Conservation (phyloP, 2,888 invertebrate genomes). For the Tetanocera ferruginea region DNA sequence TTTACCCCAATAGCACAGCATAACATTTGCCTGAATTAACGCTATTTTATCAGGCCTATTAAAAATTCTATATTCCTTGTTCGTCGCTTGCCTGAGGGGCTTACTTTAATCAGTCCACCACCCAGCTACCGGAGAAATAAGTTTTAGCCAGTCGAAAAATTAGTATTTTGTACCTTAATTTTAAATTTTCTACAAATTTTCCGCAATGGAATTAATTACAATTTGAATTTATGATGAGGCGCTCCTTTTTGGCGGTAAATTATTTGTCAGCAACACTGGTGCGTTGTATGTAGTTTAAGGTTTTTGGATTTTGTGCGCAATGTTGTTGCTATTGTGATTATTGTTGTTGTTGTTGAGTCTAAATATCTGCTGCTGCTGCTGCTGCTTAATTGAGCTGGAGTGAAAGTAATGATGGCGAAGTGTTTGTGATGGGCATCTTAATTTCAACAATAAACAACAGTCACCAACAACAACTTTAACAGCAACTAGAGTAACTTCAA, state of each 20-base stretch:
- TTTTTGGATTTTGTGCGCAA: no score
- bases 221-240: conserved; percentile 16
- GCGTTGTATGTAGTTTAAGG: no score
- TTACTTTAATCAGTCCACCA: no score
- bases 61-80: not conserved
- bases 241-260: not conserved
- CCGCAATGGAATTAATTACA: not conserved
- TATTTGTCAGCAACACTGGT: not conserved
- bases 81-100: not conserved
- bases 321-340: not conserved
- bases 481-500: no score
- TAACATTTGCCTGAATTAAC: conserved; percentile 24
- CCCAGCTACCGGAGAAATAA: no score
- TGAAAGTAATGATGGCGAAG: no score
- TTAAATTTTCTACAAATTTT: not conserved
- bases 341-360: not conserved
- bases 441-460: no score
- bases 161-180: not conserved
- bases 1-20: not conserved
- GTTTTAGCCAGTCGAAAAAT: no score
- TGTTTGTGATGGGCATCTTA: no score
- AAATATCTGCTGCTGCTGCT: no score
- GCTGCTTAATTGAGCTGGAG: no score
- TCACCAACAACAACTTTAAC: no score
- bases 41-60: conserved; percentile 18